Percentiles rank a stretch among this genome's conserved stretches.
Conservation (phyloP, 1,140 invertebrate genomes). For the Thalassaphorura encarpata region DNA sequence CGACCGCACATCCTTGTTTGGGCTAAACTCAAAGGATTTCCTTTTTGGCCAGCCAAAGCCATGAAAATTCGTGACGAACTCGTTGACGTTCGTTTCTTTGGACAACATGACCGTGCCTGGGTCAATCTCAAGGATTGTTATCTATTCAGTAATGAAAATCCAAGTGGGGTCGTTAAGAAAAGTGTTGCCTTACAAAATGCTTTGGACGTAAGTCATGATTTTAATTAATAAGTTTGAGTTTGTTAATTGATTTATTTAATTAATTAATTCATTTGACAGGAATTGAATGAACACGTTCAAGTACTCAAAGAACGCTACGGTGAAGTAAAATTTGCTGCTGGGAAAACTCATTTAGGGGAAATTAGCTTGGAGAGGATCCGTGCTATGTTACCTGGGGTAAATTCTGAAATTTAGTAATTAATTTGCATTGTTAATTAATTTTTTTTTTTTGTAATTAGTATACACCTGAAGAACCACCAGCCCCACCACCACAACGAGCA, state of each 20-base stretch:
- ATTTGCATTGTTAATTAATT: neutral
- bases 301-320: constrained; percentile 63
- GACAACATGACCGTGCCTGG: constrained; percentile 83
- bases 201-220: constrained; percentile 42
- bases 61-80: constrained; percentile 60
- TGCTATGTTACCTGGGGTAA: constrained; percentile 24
- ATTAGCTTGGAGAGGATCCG: constrained; percentile 22
- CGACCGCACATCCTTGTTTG: constrained; percentile 76
- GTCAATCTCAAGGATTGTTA: constrained; percentile 72
- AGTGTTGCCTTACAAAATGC: constrained; percentile 52
- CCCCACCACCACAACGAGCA: neutral
- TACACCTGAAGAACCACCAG: constrained; percentile 15
- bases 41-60: constrained; percentile 89
- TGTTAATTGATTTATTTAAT: neutral
- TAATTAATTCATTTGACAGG: constrained; percentile 34
- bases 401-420: neutral
- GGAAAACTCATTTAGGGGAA: constrained; percentile 50
- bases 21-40: constrained; percentile 89
- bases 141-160: constrained; percentile 59
- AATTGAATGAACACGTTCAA: constrained; percentile 62
- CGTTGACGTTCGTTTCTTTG: constrained; percentile 88
- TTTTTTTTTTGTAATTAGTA: constrained; percentile 13
- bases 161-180: constrained; percentile 49
- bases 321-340: constrained; percentile 62
- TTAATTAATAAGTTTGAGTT: neutral